phyloP scores from a whole-genome alignment of 2,888 invertebrate genomes.

The Volucella bombylans region DNA sequence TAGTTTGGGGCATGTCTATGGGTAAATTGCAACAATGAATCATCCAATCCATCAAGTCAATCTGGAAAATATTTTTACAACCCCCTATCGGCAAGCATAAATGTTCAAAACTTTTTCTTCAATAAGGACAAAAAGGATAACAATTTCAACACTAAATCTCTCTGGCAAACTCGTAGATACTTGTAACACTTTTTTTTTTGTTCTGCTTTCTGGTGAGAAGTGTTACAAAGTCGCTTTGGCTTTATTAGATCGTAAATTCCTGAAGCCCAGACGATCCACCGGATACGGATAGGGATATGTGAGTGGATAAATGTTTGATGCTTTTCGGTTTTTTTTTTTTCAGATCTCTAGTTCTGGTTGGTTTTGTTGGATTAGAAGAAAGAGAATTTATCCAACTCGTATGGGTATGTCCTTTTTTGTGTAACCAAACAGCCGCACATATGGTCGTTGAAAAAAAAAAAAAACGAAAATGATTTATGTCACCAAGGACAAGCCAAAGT shows the following conservation, averaged over 20 bases:
- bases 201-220: constrained; percentile 25
- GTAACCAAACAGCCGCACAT: constrained; percentile 14
- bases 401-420: constrained; percentile 30
- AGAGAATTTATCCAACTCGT: constrained; percentile 38
- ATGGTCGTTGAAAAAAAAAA: constrained; percentile 28
- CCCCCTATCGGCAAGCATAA: no score
- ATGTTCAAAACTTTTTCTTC: background rate
- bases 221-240: constrained; percentile 70
- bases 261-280: constrained; percentile 38
- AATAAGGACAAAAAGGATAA: constrained; percentile 29
- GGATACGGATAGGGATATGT: constrained; percentile 21
- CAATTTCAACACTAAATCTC: constrained; percentile 13
- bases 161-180: background rate
- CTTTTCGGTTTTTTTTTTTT: background rate
- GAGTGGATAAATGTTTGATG: constrained; percentile 66
- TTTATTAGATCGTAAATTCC: constrained; percentile 72
- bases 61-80: background rate
- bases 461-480: constrained; percentile 66
- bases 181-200: background rate
- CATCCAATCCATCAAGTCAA: constrained; percentile 27
- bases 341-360: background rate
- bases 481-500: constrained; percentile 24
- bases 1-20: background rate
- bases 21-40: constrained; percentile 6
- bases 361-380: constrained; percentile 58